Evolutionary conservation across 1,140 invertebrate species (phyloP), one percentile per base, ranked within the genome.

Genomic region (Drosophila pachea): DNA sequence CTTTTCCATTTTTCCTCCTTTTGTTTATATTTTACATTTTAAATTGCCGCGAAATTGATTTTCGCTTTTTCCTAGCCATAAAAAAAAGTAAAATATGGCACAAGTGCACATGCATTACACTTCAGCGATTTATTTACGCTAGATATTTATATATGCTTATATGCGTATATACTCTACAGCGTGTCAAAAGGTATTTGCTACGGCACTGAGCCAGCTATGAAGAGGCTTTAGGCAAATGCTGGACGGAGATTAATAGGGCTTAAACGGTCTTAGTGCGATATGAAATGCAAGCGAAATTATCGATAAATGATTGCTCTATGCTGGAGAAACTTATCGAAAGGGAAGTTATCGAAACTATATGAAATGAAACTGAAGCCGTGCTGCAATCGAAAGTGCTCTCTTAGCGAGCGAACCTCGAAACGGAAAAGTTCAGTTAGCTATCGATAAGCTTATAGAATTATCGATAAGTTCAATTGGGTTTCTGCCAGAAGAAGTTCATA

Each of bases 11-110:
- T 55, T 14, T 42, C 22, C 22, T 22, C 22, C 22, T 22, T 22
- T 22, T 22, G 22, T 22, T 29, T 35, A 33, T 32, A 43, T 35
- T 55, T 43, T 14, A 43, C 40, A 55, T 40, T 48, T 67, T 67
- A 42, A 71, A 71, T 67, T 67, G 63, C 68, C 43, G 53, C 33
- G 67, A 56, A 64, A 64, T 67, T 71, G 68, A 71, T 71, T 71
- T 71, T 67, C 36, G 31, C 64, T 43, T 33, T 42, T 35, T 22
- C 22, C 22, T 50, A 54, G 31, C 32, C 43, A 49, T 47, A 69
- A 64, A 43, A 69, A 56, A 50, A 31, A 35, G 60, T 60, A 54
- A 58, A 29, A 33, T 49, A 52, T 52, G 32, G 32, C 43, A 45
- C 12, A 32, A 56, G 31, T 45, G 16, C 42, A 9, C 61, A 42